These are phyloP conservation scores for Sesamia inferens DNA, from an alignment of 2,888 invertebrate genomes.

Conservation along the genomic window DNA sequence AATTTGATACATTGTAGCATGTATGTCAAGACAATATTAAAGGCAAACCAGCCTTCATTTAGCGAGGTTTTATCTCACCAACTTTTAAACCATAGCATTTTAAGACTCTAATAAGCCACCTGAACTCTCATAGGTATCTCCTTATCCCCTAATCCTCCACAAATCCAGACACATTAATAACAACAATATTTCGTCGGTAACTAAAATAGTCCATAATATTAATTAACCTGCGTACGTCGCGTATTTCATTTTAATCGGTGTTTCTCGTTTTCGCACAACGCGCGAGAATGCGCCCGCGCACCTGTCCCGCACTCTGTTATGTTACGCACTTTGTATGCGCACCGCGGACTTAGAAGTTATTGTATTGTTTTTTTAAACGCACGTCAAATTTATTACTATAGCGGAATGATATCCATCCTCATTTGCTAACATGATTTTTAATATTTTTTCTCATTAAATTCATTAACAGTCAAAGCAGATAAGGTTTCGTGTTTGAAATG, in stretches of 20 bases:
- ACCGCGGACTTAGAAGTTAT: constrained; percentile 67
- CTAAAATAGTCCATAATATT: constrained; percentile 80
- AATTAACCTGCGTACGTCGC: constrained; percentile 80
- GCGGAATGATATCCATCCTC: constrained; percentile 37
- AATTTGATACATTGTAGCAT: background rate
- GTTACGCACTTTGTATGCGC: constrained; percentile 71
- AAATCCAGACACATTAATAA: constrained; percentile 84
- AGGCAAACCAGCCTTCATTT: background rate
- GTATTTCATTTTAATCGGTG: constrained; percentile 85
- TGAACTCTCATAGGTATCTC: constrained; percentile 37
- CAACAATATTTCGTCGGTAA: constrained; percentile 82
- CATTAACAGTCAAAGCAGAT: constrained; percentile 6
- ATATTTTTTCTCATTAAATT: constrained; percentile 28
- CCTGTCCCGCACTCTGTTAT: constrained; percentile 84
- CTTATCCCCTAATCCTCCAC: constrained; percentile 53
- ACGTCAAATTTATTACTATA: constrained; percentile 56
- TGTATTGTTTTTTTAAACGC: constrained; percentile 67
- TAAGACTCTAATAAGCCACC: constrained; percentile 33
- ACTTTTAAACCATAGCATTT: constrained; percentile 11
- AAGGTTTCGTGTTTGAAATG: constrained; percentile 10
- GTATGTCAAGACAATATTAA: background rate
- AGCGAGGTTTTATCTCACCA: background rate
- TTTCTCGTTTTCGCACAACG: constrained; percentile 82
- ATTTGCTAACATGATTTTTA: constrained; percentile 26
- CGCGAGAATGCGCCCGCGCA: constrained; percentile 78